phyloP scores from a whole-genome alignment of 2,797 vertebrate genomes.

The Scolopax bukidnonensis region DNA sequence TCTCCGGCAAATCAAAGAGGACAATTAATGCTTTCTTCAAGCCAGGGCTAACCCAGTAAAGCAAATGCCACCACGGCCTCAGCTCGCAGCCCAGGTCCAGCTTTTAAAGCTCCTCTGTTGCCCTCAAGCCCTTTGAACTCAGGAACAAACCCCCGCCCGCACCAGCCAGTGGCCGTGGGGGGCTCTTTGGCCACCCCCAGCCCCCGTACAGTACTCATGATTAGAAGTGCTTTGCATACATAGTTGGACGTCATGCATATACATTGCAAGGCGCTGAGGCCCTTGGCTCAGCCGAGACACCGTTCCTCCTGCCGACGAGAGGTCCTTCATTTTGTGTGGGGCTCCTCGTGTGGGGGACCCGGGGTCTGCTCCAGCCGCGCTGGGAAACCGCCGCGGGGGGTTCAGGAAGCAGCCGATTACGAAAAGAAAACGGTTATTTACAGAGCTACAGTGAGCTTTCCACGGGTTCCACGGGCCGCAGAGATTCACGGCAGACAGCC shows the following conservation, averaged over 20 bases:
- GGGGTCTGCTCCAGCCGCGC: not conserved
- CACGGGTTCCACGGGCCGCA: not conserved
- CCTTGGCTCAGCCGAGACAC: not conserved
- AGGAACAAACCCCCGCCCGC: rapidly evolving
- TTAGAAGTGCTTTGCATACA: conserved; percentile 38
- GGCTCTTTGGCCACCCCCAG: not conserved
- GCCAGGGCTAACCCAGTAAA: not conserved
- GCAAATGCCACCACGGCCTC: not conserved
- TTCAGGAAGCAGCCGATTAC: not conserved
- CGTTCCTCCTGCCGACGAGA: not conserved
- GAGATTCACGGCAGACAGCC: not conserved
- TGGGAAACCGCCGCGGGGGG: not conserved
- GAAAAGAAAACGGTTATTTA: conserved; percentile 16
- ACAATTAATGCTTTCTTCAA: not conserved
- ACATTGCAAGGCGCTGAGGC: not conserved
- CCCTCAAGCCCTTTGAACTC: not conserved
- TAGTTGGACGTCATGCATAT: not conserved
- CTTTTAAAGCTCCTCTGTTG: not conserved
- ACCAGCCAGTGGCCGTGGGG: not conserved
- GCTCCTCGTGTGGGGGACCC: not conserved
- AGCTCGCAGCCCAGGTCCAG: not conserved
- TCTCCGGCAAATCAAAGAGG: not conserved
- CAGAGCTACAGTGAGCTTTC: conserved; percentile 39
- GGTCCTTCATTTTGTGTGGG: conserved; percentile 29
- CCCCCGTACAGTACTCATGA: not conserved